Evolutionary conservation across 2,888 invertebrate species (phyloP), one percentile per base, ranked within the genome.

Genomic region (Melinopterus prodromus): DNA sequence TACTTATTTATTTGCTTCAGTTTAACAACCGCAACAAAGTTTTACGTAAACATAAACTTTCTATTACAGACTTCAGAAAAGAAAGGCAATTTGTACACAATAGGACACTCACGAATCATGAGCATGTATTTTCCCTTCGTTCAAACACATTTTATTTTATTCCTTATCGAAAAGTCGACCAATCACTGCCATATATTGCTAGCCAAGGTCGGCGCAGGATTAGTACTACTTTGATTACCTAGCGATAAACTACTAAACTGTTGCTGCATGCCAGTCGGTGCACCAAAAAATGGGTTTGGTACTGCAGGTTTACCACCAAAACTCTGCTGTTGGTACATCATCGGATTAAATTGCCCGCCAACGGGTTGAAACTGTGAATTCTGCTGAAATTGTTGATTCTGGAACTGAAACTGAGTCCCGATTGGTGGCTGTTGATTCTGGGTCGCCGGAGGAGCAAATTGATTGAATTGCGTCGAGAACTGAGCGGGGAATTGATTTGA

Each of bases 221-320:
- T 83, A 16, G 80, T 82, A 12, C 85, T 75, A 7, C 84, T 80
- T 76, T 85, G 86, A 82, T 86, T 86, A 81, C 83, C 86, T 80
- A 91, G 84, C 77, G 90, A 89, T 86, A 91, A 87, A 86, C 90
- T 91, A 16, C 90, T 88, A 88, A 91, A 91, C 85, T 91, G 91
- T 85, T 91, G 91, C 71, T 90, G 90, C 82, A 91, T 81, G 79
- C 82, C 83, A 6, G 80, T 16, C 82, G 86, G 87, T 81, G 85
- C 86, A 15, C 81, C 84, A 81, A 87, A 88, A 79, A 89, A 88
- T 2, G 89, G 88, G 85, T 88, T 88, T 5, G 88, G 84, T 70
- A 83, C 80, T 36, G 84, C 80, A 26, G 74, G 74, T 81, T 82
- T 83, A 14, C 70, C 82, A 16, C 35, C 76, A 78, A 82, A 80